Evolutionary conservation across 2,888 invertebrate genomes (phyloP), one percentile per base, ranked within the genome.

Genomic region (Ditula angustiorana): DNA sequence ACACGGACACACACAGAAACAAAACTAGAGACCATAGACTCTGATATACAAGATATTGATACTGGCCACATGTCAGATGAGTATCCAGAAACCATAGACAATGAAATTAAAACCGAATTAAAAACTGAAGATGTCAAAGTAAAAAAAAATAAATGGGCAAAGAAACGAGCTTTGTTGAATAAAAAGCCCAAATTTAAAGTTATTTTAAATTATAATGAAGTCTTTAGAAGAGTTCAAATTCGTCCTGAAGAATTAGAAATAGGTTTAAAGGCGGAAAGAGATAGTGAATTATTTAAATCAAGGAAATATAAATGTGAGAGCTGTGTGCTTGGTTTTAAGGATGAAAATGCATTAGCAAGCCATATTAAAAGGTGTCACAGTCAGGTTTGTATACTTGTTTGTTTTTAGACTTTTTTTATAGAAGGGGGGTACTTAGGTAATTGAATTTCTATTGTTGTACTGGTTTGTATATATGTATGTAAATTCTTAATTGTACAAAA

Each of bases 171-270:
- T 0, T 16, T 70, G 13, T 70, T 72, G 11, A 82, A 80, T 62
- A 80, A 77, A 33, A 80, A 76, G 35, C 77, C 76, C 0, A 84
- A 83, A 71, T 82, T 78, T 41, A 77, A 73, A 74, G 71, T 78
- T 2, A 41, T 73, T 7, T 68, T 70, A 3, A 57, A 73, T 53
- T 47, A 52, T 0, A 62, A 74, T 5, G 57, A 68, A 0, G 46
- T 71, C 11, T 78, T 75, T 64, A 76, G 35, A 55, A 73, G 47
- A 65, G 53, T 70, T 2, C 41, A 63, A 8, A 64, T 79, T n/a
- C 56, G 61, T 66, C 10, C 44, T 33, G 62, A 60, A 7, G 72
- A 74, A 46, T 23, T 79, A 1, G 19, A n/a, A 2, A 21, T n/a
- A 1, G 60, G 46, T 52, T 8, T 75, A 7, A 16, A 66, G 28